Percentiles rank a stretch among this genome's conserved stretches.
These are phyloP conservation scores for Megaceryle alcyon DNA, from an alignment of 2,797 vertebrate species.

Conservation along the genomic window DNA sequence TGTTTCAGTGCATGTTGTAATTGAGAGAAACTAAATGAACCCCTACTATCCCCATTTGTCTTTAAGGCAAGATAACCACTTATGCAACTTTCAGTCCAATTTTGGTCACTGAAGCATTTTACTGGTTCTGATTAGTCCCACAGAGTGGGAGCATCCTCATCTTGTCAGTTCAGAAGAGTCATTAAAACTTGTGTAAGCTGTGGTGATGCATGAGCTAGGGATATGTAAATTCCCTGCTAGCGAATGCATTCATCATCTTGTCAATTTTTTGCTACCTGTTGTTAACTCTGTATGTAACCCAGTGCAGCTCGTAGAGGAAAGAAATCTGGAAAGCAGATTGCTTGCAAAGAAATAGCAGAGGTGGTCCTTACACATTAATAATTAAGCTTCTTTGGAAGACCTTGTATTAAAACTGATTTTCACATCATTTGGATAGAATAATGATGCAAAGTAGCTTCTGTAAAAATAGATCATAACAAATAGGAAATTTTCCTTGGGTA, in stretches of 20 bases:
- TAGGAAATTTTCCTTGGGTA: neutral
- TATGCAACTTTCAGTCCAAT: constrained; percentile 8
- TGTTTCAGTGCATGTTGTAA: constrained; percentile 9
- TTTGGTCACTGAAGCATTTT: constrained; percentile 77
- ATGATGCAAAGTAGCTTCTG: neutral
- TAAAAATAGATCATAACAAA: neutral
- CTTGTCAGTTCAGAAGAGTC: constrained; percentile 51
- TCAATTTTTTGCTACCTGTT: constrained; percentile 60
- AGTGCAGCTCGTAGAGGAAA: constrained; percentile 14
- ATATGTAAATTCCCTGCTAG: constrained; percentile 66
- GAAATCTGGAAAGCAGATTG: neutral
- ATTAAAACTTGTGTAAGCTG: constrained; percentile 53
- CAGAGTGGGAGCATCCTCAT: constrained; percentile 35
- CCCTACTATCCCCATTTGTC: constrained; percentile 8
- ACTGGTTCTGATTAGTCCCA: constrained; percentile 67
- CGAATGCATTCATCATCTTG: constrained; percentile 66
- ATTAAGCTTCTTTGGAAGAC: neutral
- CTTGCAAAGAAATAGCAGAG: neutral
- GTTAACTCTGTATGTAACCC: constrained; percentile 34
- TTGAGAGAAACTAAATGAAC: constrained; percentile 26
- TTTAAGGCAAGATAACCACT: constrained; percentile 44
- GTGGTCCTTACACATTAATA: neutral
- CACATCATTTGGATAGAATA: neutral
- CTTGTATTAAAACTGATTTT: neutral
- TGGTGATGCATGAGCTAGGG: constrained; percentile 54